Evolutionary conservation across 1,140 invertebrate species (phyloP).

Genomic region (Leptinotarsa texana): DNA sequence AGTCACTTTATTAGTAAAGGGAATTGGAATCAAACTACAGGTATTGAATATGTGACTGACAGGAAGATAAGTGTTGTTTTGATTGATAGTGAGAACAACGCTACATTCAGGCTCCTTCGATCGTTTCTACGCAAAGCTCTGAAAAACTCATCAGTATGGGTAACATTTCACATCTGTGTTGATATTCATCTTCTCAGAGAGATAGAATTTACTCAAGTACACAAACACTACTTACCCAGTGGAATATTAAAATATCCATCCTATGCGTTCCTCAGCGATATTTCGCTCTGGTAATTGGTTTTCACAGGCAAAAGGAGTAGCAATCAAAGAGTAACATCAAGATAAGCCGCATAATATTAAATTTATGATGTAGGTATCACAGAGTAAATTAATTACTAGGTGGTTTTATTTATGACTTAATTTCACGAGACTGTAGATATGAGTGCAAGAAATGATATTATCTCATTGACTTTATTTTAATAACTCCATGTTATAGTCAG

Average conservation of each 20-base stretch:
- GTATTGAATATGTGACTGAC: too few species aligned
- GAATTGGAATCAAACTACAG: too few species aligned
- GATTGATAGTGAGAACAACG: too few species aligned
- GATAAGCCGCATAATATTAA: constrained; percentile 8
- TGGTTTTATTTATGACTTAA: constrained; percentile 9
- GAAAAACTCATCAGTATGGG: too few species aligned
- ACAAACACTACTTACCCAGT: background rate
- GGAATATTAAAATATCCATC: background rate
- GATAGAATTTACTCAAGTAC: too few species aligned
- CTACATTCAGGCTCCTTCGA: too few species aligned
- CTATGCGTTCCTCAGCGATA: background rate
- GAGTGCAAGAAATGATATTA: background rate
- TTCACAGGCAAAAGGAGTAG: constrained; percentile 5
- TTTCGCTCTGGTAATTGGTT: constrained; percentile 5
- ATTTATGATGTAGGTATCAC: constrained; percentile 8
- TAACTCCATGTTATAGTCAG: too few species aligned
- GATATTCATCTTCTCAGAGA: too few species aligned
- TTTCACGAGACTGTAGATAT: background rate
- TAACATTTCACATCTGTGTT: too few species aligned
- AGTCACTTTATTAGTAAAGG: too few species aligned
- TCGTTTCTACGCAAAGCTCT: too few species aligned
- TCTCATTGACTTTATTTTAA: background rate
- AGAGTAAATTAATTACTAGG: constrained; percentile 6
- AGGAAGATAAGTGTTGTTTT: too few species aligned
- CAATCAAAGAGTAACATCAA: constrained; percentile 3